Evolutionary conservation across 1,140 invertebrate genomes (phyloP).

Genomic region (Ephestia elutella): DNA sequence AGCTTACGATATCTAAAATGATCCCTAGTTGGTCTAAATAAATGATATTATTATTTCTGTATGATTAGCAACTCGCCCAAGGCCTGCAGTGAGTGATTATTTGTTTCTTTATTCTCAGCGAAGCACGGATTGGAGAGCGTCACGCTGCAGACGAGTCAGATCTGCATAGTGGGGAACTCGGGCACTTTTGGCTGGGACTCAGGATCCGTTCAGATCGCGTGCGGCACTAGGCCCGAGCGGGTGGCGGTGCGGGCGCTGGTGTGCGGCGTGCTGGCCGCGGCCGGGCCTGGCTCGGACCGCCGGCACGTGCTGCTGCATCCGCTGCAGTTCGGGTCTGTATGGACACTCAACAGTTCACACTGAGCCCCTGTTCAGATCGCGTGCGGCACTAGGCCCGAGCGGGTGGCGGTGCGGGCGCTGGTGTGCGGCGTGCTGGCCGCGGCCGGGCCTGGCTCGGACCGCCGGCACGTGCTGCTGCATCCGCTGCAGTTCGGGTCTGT

Average conservation of each 20-base stretch:
- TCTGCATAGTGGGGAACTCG: conserved; percentile 27
- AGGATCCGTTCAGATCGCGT: conserved; percentile 25
- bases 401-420: too few species aligned
- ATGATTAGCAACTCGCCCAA: too few species aligned
- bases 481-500: too few species aligned
- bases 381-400: too few species aligned
- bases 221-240: conserved; percentile 28
- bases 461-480: too few species aligned
- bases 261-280: conserved; percentile 24
- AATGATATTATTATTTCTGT: too few species aligned
- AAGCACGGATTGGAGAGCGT: conserved; percentile 29
- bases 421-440: too few species aligned
- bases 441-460: too few species aligned
- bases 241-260: conserved; percentile 26
- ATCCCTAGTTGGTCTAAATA: too few species aligned
- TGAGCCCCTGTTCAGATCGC: too few species aligned
- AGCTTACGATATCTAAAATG: too few species aligned
- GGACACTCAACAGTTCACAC: not conserved
- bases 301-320: conserved; percentile 38
- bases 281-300: conserved; percentile 24
- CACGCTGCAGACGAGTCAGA: conserved; percentile 38
- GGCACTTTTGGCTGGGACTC: conserved; percentile 34
- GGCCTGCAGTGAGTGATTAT: too few species aligned
- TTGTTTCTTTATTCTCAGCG: conserved; percentile 19
- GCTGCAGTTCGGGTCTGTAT: conserved; percentile 40